These are phyloP conservation scores for Drosophila greeni DNA, from an alignment of 2,888 invertebrate genomes.

Conservation along the genomic window DNA sequence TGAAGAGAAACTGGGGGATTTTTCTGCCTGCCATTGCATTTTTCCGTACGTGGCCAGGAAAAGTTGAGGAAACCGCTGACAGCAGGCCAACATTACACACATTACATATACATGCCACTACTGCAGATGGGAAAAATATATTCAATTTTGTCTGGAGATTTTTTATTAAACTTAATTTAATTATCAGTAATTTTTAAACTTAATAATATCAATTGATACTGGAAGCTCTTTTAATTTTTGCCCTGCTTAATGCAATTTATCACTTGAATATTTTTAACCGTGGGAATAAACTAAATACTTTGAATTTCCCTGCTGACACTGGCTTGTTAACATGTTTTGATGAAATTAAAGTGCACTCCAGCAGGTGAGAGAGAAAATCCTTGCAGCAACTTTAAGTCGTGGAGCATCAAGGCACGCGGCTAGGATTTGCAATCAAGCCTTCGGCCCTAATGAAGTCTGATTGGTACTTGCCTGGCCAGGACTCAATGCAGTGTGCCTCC, in stretches of 20 bases:
- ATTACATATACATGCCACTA: neutral
- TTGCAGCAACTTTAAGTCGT: neutral
- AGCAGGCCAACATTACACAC: slow-evolving; percentile 6
- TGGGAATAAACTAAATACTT: neutral
- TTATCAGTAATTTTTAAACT: neutral
- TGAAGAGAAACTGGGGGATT: neutral
- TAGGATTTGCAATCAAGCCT: slow-evolving; percentile 26
- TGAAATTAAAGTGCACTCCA: slow-evolving; percentile 38
- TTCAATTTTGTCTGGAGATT: neutral
- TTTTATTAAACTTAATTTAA: neutral
- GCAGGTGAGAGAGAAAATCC: neutral
- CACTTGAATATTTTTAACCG: neutral
- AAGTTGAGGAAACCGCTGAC: slow-evolving; percentile 17
- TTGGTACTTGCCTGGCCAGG: slow-evolving; percentile 29
- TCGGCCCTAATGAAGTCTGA: slow-evolving; percentile 31
- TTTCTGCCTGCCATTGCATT: slow-evolving; percentile 19
- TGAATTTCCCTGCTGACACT: neutral
- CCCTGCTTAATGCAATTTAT: neutral
- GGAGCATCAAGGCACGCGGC: neutral
- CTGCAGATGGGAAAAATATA: slow-evolving; percentile 2
- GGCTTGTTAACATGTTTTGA: slow-evolving; percentile 19
- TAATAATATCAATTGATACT: neutral
- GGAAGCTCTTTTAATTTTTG: neutral
- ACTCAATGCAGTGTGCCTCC: slow-evolving; percentile 15
- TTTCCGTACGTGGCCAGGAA: slow-evolving; percentile 13